phyloP scores from a whole-genome alignment of 2,113 vertebrate species.

The Hippopotamus amphibius region DNA sequence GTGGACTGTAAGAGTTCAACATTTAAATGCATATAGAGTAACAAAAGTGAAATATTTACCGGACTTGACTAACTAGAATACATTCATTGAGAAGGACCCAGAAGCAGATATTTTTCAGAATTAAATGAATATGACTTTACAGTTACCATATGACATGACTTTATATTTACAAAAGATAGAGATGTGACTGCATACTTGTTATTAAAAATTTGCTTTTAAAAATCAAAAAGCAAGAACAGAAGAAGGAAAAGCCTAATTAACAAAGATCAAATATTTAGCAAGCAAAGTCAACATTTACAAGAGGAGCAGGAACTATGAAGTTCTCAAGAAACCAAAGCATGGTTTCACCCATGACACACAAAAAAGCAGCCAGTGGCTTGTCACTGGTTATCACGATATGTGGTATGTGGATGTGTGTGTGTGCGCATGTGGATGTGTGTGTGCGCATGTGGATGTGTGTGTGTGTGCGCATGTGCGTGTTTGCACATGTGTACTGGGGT shows the following conservation, averaged over 20 bases:
- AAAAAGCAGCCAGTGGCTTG: conserved; percentile 14
- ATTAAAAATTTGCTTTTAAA: conserved; percentile 45
- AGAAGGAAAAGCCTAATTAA: conserved; percentile 37
- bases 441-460: neutral
- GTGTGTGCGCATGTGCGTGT: neutral
- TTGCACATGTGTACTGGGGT: neutral
- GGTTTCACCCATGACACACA: neutral
- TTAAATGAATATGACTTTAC: conserved; percentile 48
- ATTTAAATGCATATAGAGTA: conserved; percentile 7
- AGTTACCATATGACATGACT: neutral
- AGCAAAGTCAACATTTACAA: conserved; percentile 40
- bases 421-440: too few relatives aligned
- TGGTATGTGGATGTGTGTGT: neutral
- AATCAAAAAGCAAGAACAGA: conserved; percentile 22
- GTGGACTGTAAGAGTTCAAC: conserved; percentile 15
- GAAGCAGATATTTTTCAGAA: conserved; percentile 17
- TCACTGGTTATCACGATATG: conserved; percentile 24
- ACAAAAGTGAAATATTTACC: conserved; percentile 41
- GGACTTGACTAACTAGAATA: neutral
- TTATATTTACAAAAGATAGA: neutral
- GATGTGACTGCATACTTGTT: neutral
- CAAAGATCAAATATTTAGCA: conserved; percentile 38
- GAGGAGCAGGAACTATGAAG: conserved; percentile 4
- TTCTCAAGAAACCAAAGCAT: conserved; percentile 52
- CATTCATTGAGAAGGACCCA: neutral